Conservation (phyloP, 2,888 invertebrate genomes). For the Linnaemya vulpina region DNA sequence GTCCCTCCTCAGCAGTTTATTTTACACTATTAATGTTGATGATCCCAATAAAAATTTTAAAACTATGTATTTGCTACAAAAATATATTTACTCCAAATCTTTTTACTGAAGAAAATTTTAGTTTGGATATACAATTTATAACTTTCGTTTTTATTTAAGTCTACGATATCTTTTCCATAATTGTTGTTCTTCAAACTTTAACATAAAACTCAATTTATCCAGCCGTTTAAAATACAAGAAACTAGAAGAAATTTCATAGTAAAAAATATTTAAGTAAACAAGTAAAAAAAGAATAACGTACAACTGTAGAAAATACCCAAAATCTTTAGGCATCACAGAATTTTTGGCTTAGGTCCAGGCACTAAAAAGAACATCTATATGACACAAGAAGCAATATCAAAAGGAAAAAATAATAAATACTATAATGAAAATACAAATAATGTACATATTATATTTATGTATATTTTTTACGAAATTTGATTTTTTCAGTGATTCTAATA, state of each 20-base stretch:
- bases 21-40: conserved; percentile 40
- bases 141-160: conserved; percentile 45
- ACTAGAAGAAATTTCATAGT: conserved; percentile 41
- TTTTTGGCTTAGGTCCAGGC: conserved; percentile 67
- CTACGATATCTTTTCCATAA: conserved; percentile 26
- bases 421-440: conserved; percentile 60
- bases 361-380: conserved; percentile 57
- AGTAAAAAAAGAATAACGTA: conserved; percentile 29
- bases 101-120: conserved; percentile 38
- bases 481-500: too few species aligned
- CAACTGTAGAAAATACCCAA: conserved; percentile 49
- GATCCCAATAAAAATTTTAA: conserved; percentile 43
- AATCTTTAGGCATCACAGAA: conserved; percentile 61
- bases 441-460: conserved; percentile 21
- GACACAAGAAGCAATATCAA: conserved; percentile 54
- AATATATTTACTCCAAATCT: conserved; percentile 30
- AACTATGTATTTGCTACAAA: not conserved
- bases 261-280: conserved; percentile 47
- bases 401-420: conserved; percentile 52
- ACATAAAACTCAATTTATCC: conserved; percentile 45
- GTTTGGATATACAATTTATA: conserved; percentile 44
- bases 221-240: conserved; percentile 27
- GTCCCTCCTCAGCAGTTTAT: not conserved
- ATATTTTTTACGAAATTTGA: too few species aligned
- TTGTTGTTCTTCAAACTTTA: conserved; percentile 22